Percentiles rank a stretch among this genome's conserved stretches.
Evolutionary conservation across 2,888 invertebrate genomes (phyloP).

Genomic region (Xanthia icteritia): DNA sequence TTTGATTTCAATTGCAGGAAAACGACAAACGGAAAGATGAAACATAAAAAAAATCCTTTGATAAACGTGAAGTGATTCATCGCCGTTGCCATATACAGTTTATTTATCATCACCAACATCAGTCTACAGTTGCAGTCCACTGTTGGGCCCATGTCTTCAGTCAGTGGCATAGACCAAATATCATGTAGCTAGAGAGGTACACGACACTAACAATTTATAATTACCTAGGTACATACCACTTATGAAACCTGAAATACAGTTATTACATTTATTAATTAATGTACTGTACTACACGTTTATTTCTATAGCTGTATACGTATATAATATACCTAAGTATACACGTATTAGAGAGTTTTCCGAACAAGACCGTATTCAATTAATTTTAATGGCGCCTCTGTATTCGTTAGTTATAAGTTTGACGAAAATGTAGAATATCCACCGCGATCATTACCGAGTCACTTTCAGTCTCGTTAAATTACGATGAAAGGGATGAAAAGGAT

Average conservation of each 20-base stretch:
- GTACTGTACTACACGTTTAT: not conserved
- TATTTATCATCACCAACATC: not conserved
- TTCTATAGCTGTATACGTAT: not conserved
- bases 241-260: not conserved
- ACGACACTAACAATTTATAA: not conserved
- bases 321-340: no score
- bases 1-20: no score
- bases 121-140: not conserved
- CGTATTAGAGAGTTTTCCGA: no score
- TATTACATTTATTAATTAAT: not conserved
- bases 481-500: constrained; percentile 49
- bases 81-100: not conserved
- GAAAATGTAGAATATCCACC: constrained; percentile 52
- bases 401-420: constrained; percentile 58
- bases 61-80: not conserved
- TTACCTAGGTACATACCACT: no score
- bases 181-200: not conserved
- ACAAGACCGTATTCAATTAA: constrained; percentile 50
- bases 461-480: constrained; percentile 55
- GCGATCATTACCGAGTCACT: constrained; percentile 52
- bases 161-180: not conserved
- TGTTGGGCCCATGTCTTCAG: not conserved
- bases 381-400: constrained; percentile 50
- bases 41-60: not conserved
- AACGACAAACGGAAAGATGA: no score